Evolutionary conservation across 2,113 vertebrate species (phyloP).

Genomic region (Nerophis ophidion): DNA sequence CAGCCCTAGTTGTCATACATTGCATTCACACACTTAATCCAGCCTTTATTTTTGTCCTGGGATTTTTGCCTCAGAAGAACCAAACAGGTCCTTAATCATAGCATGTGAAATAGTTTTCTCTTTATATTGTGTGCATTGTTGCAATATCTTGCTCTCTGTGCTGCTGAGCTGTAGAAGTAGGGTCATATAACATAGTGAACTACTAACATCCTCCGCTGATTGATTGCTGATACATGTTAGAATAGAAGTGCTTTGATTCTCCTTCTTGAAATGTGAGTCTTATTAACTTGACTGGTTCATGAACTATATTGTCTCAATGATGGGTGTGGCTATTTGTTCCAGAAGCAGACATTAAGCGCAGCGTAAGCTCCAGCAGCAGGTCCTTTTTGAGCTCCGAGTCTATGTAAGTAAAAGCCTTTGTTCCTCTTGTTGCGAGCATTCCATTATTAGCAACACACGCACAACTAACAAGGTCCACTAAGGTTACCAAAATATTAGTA

Average conservation of each 20-base stretch:
- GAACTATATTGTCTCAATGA: not conserved
- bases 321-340: conserved; percentile 11
- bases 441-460: not conserved
- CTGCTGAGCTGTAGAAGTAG: conserved; percentile 13
- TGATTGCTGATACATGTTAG: conserved; percentile 1
- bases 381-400: conserved; percentile 80
- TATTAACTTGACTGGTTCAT: no score
- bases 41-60: not conserved
- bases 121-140: no score
- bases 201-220: not conserved
- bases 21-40: conserved; percentile 1
- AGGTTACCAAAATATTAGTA: no score
- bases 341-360: conserved; percentile 89
- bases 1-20: not conserved
- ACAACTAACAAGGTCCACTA: not conserved
- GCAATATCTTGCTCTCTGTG: not conserved
- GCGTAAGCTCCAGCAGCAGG: conserved; percentile 64
- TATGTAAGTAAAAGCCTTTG: conserved; percentile 67
- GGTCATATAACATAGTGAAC: not conserved
- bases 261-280: not conserved
- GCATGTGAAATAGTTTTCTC: no score
- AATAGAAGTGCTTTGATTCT: not conserved
- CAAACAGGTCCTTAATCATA: no score
- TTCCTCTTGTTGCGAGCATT: not conserved
- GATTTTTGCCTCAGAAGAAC: no score